A percentile compares a stretch with the other conserved stretches of the same genome.
Evolutionary conservation across 1,140 invertebrate species (phyloP).

Genomic region (Pogonomyrmex californicus): DNA sequence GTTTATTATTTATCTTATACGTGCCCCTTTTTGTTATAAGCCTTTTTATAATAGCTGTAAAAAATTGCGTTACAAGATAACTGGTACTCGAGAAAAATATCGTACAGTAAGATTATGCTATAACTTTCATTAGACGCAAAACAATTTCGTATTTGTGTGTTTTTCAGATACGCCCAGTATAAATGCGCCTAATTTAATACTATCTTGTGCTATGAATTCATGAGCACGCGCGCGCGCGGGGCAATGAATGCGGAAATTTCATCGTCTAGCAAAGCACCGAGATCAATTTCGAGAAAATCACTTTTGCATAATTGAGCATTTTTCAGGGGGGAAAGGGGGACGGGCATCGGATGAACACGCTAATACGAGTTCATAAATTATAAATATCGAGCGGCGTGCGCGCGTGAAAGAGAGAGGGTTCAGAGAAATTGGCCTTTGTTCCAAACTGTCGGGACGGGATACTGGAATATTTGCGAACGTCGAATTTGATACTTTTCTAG

Average conservation of each 20-base stretch:
- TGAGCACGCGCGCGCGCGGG: slow-evolving; percentile 7
- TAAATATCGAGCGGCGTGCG: slow-evolving; percentile 40
- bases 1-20: neutral
- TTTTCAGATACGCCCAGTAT: neutral
- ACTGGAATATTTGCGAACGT: slow-evolving; percentile 25
- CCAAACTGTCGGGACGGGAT: neutral
- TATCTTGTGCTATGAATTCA: slow-evolving; percentile 45
- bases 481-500: slow-evolving; percentile 11
- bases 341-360: slow-evolving; percentile 13
- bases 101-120: neutral
- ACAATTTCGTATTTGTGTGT: neutral
- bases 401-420: slow-evolving; percentile 28
- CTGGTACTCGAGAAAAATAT: neutral
- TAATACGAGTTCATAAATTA: slow-evolving; percentile 59
- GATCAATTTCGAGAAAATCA: slow-evolving; percentile 57
- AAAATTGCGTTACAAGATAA: neutral
- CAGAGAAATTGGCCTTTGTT: slow-evolving; percentile 37
- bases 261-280: slow-evolving; percentile 52
- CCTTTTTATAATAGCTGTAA: neutral
- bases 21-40: neutral
- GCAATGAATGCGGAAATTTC: slow-evolving; percentile 46
- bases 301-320: slow-evolving; percentile 56
- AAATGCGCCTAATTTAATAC: slow-evolving; percentile 46
- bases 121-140: neutral
- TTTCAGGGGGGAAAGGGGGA: slow-evolving; percentile 21